Percentiles rank a stretch among this genome's conserved stretches.
These are phyloP conservation scores for Indicator indicator DNA, from an alignment of 2,113 vertebrate genomes.

Conservation along the genomic window DNA sequence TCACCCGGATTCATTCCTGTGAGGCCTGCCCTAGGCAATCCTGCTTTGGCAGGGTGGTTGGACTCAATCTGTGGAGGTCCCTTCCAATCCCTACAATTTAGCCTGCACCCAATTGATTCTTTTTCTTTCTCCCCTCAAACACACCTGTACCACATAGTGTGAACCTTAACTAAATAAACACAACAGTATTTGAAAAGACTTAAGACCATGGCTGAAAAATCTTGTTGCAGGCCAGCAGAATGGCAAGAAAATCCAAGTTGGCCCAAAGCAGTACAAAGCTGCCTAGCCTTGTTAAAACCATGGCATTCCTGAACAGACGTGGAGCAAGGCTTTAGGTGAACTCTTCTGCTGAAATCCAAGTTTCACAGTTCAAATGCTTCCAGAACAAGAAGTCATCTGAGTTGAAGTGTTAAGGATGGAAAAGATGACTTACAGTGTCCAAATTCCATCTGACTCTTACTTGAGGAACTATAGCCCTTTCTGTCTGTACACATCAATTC, in stretches of 20 bases:
- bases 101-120: neutral
- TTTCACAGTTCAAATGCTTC: neutral
- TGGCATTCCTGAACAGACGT: neutral
- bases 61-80: no score
- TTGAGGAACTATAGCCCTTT: neutral
- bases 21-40: no score
- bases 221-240: neutral
- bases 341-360: neutral
- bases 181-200: neutral
- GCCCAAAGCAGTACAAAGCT: neutral
- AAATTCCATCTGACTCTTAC: neutral
- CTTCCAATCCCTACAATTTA: no score
- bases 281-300: neutral
- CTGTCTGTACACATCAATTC: neutral
- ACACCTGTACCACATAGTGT: accelerated
- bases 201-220: neutral
- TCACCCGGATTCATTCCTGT: no score
- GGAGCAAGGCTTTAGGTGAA: neutral
- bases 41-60: no score
- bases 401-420: neutral
- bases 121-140: neutral
- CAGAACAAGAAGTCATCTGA: neutral
- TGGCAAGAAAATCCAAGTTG: neutral
- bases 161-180: neutral
- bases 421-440: neutral